Evolutionary conservation across 2,797 vertebrate species (phyloP).

Genomic region (Gephyroberyx darwinii): DNA sequence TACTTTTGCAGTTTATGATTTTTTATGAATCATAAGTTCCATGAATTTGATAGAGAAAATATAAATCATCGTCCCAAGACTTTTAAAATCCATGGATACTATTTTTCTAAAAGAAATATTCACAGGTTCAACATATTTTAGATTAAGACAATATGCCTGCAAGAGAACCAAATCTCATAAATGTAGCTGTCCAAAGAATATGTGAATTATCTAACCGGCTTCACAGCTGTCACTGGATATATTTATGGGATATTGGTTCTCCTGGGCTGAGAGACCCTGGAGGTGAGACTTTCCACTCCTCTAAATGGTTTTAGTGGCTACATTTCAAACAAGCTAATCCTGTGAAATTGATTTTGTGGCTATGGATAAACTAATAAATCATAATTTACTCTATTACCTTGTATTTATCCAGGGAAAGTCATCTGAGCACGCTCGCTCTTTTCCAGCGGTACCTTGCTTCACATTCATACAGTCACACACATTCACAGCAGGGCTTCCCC

Average conservation of each 20-base stretch:
- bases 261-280: conserved; percentile 27
- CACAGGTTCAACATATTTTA: conserved; percentile 29
- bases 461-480: conserved; percentile 23
- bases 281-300: conserved; percentile 55
- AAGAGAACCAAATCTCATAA: conserved; percentile 54
- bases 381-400: conserved; percentile 45
- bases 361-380: conserved; percentile 36
- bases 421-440: conserved; percentile 22
- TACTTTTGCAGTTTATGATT: conserved; percentile 22
- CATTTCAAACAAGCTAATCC: conserved; percentile 54
- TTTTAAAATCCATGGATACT: conserved; percentile 10
- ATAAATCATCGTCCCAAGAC: conserved; percentile 30
- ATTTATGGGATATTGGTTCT: conserved; percentile 45
- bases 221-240: conserved; percentile 52
- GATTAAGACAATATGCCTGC: conserved; percentile 52
- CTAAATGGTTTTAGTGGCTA: conserved; percentile 41
- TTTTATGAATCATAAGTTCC: conserved; percentile 29
- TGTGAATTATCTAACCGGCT: conserved; percentile 40
- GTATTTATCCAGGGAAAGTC: conserved; percentile 53
- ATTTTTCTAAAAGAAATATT: conserved; percentile 26
- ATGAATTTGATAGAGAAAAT: background rate
- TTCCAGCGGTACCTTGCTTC: conserved; percentile 13
- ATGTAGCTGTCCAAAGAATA: conserved; percentile 45
- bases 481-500: conserved; percentile 25
- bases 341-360: conserved; percentile 45